Evolutionary conservation across 2,113 vertebrate species (phyloP).

Genomic region (Mystacornis crossleyi): DNA sequence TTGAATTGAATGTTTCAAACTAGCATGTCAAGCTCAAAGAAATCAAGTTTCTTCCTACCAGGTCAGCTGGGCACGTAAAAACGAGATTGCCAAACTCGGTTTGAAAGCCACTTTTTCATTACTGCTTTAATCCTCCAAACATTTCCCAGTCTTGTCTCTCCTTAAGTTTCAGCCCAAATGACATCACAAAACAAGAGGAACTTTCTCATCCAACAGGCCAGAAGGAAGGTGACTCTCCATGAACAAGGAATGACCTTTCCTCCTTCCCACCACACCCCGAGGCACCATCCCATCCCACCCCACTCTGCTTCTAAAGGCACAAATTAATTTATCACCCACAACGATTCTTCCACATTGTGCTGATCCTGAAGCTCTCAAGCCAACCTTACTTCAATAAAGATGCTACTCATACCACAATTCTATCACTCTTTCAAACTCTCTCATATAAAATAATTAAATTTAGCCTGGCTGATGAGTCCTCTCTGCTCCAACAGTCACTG

Average conservation of each 20-base stretch:
- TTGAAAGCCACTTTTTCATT: neutral
- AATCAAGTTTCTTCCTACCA: neutral
- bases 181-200: neutral
- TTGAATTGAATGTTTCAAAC: neutral
- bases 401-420: neutral
- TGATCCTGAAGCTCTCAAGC: neutral
- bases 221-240: neutral
- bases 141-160: neutral
- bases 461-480: neutral
- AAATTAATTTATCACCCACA: neutral
- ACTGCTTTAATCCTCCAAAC: neutral
- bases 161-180: neutral
- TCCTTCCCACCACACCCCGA: neutral
- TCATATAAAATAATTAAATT: neutral
- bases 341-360: fast-evolving
- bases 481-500: neutral
- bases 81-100: neutral
- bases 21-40: neutral
- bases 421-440: neutral
- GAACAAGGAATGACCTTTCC: neutral
- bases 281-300: neutral
- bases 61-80: neutral
- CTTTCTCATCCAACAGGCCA: neutral
- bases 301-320: neutral
- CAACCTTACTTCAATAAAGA: neutral